phyloP scores from a whole-genome alignment of 2,113 vertebrate genomes.

The Brachypteracias leptosomus region DNA sequence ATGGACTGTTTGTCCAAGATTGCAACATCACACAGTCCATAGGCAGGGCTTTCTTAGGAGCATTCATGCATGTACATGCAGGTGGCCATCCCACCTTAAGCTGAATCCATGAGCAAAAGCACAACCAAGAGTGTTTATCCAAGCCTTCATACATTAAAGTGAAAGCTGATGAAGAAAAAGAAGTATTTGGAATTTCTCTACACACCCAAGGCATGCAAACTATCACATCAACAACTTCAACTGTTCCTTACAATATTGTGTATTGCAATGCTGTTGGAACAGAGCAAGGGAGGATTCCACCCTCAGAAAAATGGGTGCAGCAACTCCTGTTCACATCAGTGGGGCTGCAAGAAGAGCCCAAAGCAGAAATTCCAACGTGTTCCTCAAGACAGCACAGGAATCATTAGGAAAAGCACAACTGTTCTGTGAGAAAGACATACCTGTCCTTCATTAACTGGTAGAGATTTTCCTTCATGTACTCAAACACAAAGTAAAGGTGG shows the following conservation, averaged over 20 bases:
- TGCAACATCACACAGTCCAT: neutral
- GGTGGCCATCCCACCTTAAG: neutral
- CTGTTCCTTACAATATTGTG: neutral
- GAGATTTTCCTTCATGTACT: conserved; percentile 99
- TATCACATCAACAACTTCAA: neutral
- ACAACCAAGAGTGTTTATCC: neutral
- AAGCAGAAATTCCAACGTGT: neutral
- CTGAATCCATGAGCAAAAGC: neutral
- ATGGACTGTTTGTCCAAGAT: neutral
- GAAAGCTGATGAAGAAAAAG: neutral
- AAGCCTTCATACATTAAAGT: neutral
- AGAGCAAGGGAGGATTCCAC: neutral
- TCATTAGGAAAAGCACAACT: neutral
- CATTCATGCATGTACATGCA: neutral
- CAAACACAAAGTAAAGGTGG: conserved; percentile 98
- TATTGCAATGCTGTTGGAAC: neutral
- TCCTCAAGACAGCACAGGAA: neutral
- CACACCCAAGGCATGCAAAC: neutral
- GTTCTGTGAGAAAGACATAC: conserved; percentile 69
- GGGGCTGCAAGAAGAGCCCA: neutral
- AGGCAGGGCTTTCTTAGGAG: neutral
- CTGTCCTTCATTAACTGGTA: conserved; percentile 99
- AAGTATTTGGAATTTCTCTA: neutral
- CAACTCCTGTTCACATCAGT: neutral
- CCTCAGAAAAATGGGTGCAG: neutral